Percentiles rank a stretch among this genome's conserved stretches.
Conservation (phyloP, 2,797 vertebrate species). For the Acipenser oxyrinchus region DNA sequence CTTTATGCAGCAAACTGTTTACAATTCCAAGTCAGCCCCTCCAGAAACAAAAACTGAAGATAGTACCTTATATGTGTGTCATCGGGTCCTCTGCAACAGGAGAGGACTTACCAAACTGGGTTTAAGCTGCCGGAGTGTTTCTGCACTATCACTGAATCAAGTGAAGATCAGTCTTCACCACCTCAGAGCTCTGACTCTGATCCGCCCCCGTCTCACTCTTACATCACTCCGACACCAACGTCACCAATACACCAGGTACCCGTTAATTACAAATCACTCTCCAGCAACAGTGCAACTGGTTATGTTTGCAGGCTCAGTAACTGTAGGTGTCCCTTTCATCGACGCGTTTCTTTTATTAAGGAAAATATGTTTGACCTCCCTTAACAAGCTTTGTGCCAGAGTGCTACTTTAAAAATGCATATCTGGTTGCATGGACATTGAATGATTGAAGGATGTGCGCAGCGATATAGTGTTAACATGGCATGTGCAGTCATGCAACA, state of each 20-base stretch:
- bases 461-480: no score
- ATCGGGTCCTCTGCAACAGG: not conserved
- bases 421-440: no score
- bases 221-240: conserved; percentile 49
- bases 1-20: not conserved
- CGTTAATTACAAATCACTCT: conserved; percentile 36
- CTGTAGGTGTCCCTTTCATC: conserved; percentile 5
- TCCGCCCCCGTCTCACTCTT: conserved; percentile 36
- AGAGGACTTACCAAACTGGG: conserved; percentile 14
- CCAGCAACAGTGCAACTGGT: conserved; percentile 24
- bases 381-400: no score
- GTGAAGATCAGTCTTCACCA: conserved; percentile 42
- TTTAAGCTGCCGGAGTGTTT: conserved; percentile 11
- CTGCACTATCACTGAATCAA: conserved; percentile 44
- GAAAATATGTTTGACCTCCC: no score
- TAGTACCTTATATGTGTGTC: no score
- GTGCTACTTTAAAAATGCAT: no score
- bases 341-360: no score
- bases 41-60: not conserved
- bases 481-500: no score
- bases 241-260: conserved; percentile 51
- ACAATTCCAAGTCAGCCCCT: not conserved
- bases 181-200: conserved; percentile 17
- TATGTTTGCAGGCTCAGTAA: conserved; percentile 14
- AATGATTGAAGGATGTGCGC: no score